These are phyloP conservation scores for Pseudococcus longispinus DNA, from an alignment of 2,888 invertebrate genomes.

Conservation along the genomic window DNA sequence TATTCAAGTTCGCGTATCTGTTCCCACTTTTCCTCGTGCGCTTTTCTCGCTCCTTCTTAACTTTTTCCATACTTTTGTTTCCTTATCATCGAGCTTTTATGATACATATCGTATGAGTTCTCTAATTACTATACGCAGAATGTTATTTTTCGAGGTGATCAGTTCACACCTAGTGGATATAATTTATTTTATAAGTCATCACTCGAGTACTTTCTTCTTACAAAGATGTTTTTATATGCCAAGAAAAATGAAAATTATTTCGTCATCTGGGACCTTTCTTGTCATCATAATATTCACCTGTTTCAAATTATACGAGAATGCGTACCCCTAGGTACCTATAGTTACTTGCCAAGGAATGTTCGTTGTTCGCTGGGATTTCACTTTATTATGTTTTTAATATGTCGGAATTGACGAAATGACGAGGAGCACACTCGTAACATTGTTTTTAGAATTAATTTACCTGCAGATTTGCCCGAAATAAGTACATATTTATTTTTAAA, in stretches of 20 bases:
- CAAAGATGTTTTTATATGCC: conserved; percentile 3
- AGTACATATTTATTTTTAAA: not conserved
- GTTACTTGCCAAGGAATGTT: not conserved
- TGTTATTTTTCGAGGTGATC: no score
- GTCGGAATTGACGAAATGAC: not conserved
- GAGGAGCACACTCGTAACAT: not conserved
- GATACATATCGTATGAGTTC: no score
- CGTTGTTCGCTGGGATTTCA: not conserved
- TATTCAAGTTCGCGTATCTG: conserved; percentile 1
- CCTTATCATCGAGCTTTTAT: conserved; percentile 16
- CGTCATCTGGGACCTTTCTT: conserved; percentile 2
- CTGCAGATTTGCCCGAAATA: not conserved
- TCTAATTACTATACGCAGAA: no score
- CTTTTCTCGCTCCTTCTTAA: not conserved
- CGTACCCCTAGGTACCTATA: not conserved
- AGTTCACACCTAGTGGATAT: no score
- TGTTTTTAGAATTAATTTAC: not conserved
- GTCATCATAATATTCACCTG: conserved; percentile 4
- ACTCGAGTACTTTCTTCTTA: conserved; percentile 22
- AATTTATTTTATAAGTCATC: no score
- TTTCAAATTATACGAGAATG: not conserved
- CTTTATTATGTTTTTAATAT: not conserved
- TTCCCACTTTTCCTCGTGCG: conserved; percentile 18
- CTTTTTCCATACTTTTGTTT: not conserved
- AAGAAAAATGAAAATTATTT: conserved; percentile 36